Evolutionary conservation across 2,888 invertebrate species (phyloP), one percentile per base, ranked within the genome.

Genomic region (Chaetogeoica ovagalla): DNA sequence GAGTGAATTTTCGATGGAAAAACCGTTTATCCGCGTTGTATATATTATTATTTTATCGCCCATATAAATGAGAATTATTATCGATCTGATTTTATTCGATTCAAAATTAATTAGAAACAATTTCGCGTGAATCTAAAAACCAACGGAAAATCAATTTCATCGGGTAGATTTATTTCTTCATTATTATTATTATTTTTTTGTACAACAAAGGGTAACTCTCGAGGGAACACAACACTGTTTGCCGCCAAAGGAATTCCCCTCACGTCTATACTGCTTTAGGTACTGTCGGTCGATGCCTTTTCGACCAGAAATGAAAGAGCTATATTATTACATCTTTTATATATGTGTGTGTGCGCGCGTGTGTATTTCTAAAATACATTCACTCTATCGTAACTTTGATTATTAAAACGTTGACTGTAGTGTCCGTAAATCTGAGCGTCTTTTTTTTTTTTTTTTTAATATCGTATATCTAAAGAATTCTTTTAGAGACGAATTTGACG

Each of bases 131-230:
- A 19, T n/a, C 66, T 59, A 48, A 59, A 48, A 59, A 8, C 65
- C 59, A 43, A 30, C 13, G 9, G 30, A 68, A 76, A 76, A 76
- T 76, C 75, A 76, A 76, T 75, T 76, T 66, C 57, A n/a, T 48
- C 43, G 13, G 57, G 66, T 66, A 68, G 75, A 76, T 76, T 76
- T 76, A 76, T 76, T 76, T 68, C 43, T 76, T 30, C 30, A 57
- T 30, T 30, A 1, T 30, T 30, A n/a, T 30, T 30, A 2, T 30
- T 30, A 2, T 30, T 30, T 30, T 30, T 66, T 65, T 66, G 23
- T 74, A 76, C 21, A 76, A 76, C 75, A 76, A 76, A 59, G 30
- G 75, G n/a, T 6, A 48, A 76, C 43, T 59, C 75, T 59, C 68
- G 5, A 15, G 59, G 75, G 66, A n/a, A 68, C 39, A 59, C n/a